Base-by-base conservation (phyloP, 2,797 vertebrate species). In the Lepidocolaptes lacrymiger region DNA sequence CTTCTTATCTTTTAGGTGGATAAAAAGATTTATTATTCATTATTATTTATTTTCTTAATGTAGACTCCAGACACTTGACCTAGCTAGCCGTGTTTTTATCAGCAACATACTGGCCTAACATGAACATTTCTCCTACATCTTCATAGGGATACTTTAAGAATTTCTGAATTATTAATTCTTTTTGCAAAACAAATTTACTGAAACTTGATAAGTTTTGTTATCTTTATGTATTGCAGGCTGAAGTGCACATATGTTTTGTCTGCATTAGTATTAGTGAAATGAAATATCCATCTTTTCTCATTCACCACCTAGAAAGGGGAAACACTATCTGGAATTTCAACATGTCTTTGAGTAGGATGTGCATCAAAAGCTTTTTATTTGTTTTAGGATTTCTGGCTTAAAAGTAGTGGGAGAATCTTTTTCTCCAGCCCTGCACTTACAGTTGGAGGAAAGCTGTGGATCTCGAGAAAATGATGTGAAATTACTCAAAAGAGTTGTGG, bases 361-460 rank as follows among this genome's bases (percentile, higher is more conserved):
- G 9, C 11, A 13, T 72, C 69, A 72, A 81, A 90, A 24, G 4
- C 9, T 56, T 91, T 77, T 91, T 67, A 34, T 56, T 92, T 94
- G 5, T 93, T 94, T 54, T 96, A 99, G 99, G 52, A 98, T 98
- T 95, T 97, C 98, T 32, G 99, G 99, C 55, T 95, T 99, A 69
- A 99, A 98, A 96, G 92, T 99, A 13, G 98, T 99, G 3, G 99
- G 99, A 26, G 98, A 98, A 55, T 88, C 97, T 1, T 91, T 98
- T 64, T 98, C 98, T 54, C 99, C 99, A 7, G 99, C 99, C 7
- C 97, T 99, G 75, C 99, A 99, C 95, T 97, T 99, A 7, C 99
- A 99, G 72, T 97, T 99, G 92, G 97, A 98, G 91, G 98, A 97
- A 46, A 99, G 98, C 97, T 98, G 95, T 6, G 98, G 99, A 41